A percentile compares a stretch with the other conserved stretches of the same genome.
Conservation (phyloP, 2,888 invertebrate genomes). For the Microplitis manilae region DNA sequence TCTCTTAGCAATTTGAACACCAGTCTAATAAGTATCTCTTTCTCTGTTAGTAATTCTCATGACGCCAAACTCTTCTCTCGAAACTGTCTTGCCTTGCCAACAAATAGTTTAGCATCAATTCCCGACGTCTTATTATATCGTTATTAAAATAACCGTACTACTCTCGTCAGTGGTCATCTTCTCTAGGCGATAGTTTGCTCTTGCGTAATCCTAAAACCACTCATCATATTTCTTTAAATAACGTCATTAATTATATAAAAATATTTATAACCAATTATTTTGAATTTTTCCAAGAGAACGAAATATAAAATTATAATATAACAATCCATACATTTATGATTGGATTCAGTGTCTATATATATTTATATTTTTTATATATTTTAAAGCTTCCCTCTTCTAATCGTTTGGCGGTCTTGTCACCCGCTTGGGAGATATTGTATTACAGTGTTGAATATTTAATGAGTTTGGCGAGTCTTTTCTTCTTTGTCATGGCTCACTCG, state of each 20-base stretch:
- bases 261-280: neutral
- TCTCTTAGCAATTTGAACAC: conserved; percentile 23
- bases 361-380: neutral
- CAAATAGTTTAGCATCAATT: conserved; percentile 71
- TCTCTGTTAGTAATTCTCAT: conserved; percentile 26
- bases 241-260: neutral
- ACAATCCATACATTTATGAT: too few relatives aligned
- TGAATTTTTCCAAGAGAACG: neutral
- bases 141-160: conserved; percentile 69
- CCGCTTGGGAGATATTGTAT: conserved; percentile 71
- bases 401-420: conserved; percentile 31
- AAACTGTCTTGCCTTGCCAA: conserved; percentile 67
- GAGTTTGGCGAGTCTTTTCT: conserved; percentile 64
- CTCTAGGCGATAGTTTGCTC: neutral
- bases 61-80: conserved; percentile 44
- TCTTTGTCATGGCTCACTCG: conserved; percentile 60
- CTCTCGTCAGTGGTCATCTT: conserved; percentile 37
- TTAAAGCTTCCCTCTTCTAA: conserved; percentile 27
- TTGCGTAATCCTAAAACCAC: neutral
- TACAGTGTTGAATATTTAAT: conserved; percentile 74
- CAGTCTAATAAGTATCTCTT: conserved; percentile 44
- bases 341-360: too few relatives aligned
- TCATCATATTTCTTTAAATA: neutral
- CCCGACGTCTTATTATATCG: conserved; percentile 72
- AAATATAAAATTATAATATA: too few relatives aligned